phyloP scores from a whole-genome alignment of 2,888 invertebrate genomes.

The Pammene aurita region DNA sequence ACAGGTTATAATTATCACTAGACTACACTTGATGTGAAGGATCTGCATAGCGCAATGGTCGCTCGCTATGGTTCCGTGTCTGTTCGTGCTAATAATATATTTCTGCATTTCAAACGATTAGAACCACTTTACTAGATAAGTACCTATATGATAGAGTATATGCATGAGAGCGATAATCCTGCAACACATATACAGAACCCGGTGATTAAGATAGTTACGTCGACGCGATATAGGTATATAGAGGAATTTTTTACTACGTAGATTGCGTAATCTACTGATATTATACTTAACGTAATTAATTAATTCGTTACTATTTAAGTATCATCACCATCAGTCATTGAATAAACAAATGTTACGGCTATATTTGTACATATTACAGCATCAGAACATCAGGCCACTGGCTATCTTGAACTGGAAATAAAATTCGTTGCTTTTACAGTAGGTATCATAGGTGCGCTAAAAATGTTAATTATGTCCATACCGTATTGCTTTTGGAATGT shows the following conservation, averaged over 20 bases:
- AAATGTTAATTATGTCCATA: neutral
- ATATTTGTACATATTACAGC: slow-evolving; percentile 6
- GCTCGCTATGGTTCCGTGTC: slow-evolving; percentile 24
- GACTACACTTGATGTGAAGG: slow-evolving; percentile 13
- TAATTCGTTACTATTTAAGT: slow-evolving; percentile 6
- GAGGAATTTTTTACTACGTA: slow-evolving; percentile 24
- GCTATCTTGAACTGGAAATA: slow-evolving; percentile 7
- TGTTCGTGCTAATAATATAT: slow-evolving; percentile 35
- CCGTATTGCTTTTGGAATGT: neutral
- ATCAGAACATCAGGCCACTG: slow-evolving; percentile 10
- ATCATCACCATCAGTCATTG: slow-evolving; percentile 8
- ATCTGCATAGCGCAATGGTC: slow-evolving; percentile 7
- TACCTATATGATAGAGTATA: neutral
- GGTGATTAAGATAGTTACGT: slow-evolving; percentile 25
- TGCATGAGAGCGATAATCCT: slow-evolving; percentile 17
- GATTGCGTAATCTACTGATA: slow-evolving; percentile 23
- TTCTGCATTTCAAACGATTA: slow-evolving; percentile 16
- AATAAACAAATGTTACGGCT: slow-evolving; percentile 6
- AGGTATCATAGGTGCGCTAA: too few species aligned
- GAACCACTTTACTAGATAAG: neutral
- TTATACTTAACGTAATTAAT: slow-evolving; percentile 23
- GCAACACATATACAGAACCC: slow-evolving; percentile 1
- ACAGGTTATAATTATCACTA: slow-evolving; percentile 37
- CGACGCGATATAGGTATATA: slow-evolving; percentile 18
- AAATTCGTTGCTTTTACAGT: neutral